Conservation (phyloP, 1,140 invertebrate species). For the Drosophila tristis region DNA sequence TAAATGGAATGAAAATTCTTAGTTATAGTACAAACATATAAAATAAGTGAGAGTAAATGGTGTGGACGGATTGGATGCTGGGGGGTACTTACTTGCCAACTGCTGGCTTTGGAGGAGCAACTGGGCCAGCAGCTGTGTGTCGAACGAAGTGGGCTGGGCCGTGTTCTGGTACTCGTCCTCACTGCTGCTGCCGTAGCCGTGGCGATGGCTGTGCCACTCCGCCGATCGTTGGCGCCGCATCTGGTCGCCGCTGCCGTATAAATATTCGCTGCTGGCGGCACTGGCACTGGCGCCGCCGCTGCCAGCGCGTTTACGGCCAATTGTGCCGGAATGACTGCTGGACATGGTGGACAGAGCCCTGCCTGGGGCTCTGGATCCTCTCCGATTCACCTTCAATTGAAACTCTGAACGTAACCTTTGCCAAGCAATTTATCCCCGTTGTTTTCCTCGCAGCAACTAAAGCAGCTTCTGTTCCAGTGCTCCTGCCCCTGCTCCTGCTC, state of each 20-base stretch:
- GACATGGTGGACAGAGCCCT: constrained; percentile 48
- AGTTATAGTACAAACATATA: too few relatives aligned
- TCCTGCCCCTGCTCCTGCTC: constrained; percentile 22
- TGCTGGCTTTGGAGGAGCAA: constrained; percentile 86
- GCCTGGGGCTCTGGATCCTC: background rate
- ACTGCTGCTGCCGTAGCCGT: constrained; percentile 85
- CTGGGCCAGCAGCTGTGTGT: constrained; percentile 85
- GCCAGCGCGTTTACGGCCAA: constrained; percentile 83
- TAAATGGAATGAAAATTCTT: too few relatives aligned
- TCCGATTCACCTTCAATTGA: constrained; percentile 62
- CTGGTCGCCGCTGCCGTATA: constrained; percentile 68
- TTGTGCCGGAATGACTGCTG: constrained; percentile 83
- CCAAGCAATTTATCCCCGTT: constrained; percentile 45
- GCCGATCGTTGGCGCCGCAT: constrained; percentile 87
- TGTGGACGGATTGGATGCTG: too few relatives aligned
- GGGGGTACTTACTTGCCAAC: constrained; percentile 85
- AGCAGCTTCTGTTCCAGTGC: constrained; percentile 11
- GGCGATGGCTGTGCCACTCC: constrained; percentile 86
- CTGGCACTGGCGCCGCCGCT: constrained; percentile 77
- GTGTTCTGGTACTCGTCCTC: constrained; percentile 86
- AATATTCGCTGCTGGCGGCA: constrained; percentile 75
- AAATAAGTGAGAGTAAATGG: too few relatives aligned
- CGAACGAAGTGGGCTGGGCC: constrained; percentile 82
- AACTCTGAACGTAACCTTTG: constrained; percentile 57
- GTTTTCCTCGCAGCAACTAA: constrained; percentile 3